phyloP scores from a whole-genome alignment of 2,797 vertebrate genomes.

The Sibirionetta formosa region DNA sequence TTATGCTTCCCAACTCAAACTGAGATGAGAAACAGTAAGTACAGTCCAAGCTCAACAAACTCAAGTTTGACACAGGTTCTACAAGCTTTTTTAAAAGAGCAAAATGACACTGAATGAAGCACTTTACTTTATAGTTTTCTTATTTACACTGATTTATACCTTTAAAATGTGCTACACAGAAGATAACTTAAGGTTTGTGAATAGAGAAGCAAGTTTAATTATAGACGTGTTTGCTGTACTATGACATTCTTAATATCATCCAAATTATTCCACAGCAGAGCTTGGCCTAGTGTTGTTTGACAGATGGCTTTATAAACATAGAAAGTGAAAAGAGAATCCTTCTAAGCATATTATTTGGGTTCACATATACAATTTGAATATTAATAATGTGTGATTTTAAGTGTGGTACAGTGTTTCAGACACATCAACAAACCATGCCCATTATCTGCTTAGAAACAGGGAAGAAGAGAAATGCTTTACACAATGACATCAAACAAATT shows the following conservation, averaged over 20 bases:
- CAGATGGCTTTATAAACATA: constrained; percentile 53
- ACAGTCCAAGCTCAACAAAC: not conserved
- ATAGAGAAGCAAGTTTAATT: constrained; percentile 54
- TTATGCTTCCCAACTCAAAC: not conserved
- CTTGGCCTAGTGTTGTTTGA: not conserved
- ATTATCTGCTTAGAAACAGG: constrained; percentile 61
- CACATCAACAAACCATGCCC: constrained; percentile 46
- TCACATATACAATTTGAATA: constrained; percentile 53
- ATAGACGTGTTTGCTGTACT: not conserved
- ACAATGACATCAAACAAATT: constrained; percentile 58
- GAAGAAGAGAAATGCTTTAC: constrained; percentile 51
- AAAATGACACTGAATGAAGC: not conserved
- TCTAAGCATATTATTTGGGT: constrained; percentile 43
- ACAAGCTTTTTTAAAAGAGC: not conserved
- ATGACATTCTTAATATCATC: not conserved
- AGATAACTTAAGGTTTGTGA: constrained; percentile 41
- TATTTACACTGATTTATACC: constrained; percentile 41
- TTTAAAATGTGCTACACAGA: constrained; percentile 44
- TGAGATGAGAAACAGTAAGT: not conserved
- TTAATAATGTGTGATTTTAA: constrained; percentile 64
- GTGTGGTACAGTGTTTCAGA: constrained; percentile 23
- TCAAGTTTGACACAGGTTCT: not conserved
- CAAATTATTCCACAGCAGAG: not conserved
- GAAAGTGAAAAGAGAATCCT: constrained; percentile 56
- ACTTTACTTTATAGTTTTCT: not conserved